A percentile compares a stretch with the other conserved stretches of the same genome.
Conservation (phyloP, 2,797 vertebrate genomes). For the Acropternis orthonyx region DNA sequence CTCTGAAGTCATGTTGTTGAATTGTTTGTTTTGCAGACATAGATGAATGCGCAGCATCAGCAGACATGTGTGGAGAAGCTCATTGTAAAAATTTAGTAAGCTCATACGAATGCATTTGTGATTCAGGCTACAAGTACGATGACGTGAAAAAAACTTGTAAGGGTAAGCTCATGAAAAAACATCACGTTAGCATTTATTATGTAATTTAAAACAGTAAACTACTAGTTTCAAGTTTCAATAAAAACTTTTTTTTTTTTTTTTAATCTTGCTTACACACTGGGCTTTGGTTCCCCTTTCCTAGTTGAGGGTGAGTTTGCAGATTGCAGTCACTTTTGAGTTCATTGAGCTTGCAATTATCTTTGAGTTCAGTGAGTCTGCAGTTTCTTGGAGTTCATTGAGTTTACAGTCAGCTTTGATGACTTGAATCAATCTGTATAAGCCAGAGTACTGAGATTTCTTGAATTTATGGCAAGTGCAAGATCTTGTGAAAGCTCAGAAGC, state of each 20-base stretch:
- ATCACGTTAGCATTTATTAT: not conserved
- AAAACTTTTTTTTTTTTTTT: not conserved
- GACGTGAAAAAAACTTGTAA: conserved; percentile 83
- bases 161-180: conserved; percentile 77
- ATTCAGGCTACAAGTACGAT: conserved; percentile 84
- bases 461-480: not conserved
- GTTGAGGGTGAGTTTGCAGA: not conserved
- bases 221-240: not conserved
- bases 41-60: conserved; percentile 82
- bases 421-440: not conserved
- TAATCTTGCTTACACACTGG: not conserved
- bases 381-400: not conserved
- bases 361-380: not conserved
- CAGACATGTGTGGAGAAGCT: conserved; percentile 86
- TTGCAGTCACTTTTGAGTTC: not conserved
- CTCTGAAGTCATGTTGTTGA: not conserved
- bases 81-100: conserved; percentile 85
- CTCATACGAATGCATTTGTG: conserved; percentile 87
- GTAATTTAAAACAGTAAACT: not conserved
- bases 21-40: conserved; percentile 81
- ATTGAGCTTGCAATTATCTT: not conserved
- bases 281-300: not conserved
- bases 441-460: not conserved
- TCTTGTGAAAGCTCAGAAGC: not conserved
- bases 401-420: not conserved